phyloP scores from a whole-genome alignment of 1,140 invertebrate species.

The Cotesia vestalis region DNA sequence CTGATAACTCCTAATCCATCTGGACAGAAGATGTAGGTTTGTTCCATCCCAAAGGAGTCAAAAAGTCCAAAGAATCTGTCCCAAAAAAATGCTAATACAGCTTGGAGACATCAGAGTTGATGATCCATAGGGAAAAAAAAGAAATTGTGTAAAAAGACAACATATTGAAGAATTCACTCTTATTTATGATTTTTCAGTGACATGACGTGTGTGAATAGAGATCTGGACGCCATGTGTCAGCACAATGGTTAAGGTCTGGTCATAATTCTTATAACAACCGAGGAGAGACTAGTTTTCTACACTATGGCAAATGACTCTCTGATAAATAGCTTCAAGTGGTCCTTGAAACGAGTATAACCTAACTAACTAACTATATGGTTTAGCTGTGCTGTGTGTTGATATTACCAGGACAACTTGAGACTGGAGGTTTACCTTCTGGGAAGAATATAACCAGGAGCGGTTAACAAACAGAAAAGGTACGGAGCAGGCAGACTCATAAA shows the following conservation, averaged over 20 bases:
- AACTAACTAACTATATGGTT: too few species aligned
- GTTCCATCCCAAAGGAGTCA: too few species aligned
- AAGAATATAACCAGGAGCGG: constrained; percentile 16
- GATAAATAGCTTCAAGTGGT: constrained; percentile 19
- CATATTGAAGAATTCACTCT: neutral
- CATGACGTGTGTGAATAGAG: neutral
- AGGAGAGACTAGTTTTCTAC: constrained; percentile 6
- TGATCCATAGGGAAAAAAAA: too few species aligned
- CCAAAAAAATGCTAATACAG: too few species aligned
- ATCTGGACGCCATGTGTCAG: constrained; percentile 11
- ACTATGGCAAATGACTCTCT: neutral
- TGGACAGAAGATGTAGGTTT: too few species aligned
- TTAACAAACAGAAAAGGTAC: constrained; percentile 1
- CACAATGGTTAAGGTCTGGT: constrained; percentile 3
- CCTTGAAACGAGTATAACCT: constrained; percentile 1
- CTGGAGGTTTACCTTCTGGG: constrained; percentile 5
- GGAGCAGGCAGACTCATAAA: constrained; percentile 1
- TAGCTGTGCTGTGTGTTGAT: too few species aligned
- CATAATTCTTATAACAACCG: constrained; percentile 21
- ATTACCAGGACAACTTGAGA: too few species aligned
- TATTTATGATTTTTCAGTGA: neutral
- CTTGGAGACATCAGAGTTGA: too few species aligned
- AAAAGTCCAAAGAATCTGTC: too few species aligned
- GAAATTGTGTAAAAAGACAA: too few species aligned
- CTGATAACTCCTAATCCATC: too few species aligned